Conservation (phyloP, 2,113 vertebrate species). For the Aphelocoma coerulescens region DNA sequence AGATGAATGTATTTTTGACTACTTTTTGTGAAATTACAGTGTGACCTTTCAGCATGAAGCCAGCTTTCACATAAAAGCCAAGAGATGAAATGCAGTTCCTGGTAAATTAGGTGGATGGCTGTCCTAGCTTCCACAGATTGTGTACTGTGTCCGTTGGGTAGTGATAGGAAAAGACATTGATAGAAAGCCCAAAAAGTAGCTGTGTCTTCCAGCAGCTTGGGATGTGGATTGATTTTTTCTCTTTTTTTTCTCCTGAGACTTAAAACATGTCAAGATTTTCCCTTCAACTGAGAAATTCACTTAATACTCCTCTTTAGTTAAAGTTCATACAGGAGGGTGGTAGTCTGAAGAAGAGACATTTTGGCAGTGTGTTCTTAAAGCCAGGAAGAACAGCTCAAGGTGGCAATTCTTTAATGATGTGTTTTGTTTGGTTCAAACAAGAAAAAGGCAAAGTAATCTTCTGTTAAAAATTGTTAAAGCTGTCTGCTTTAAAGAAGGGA, state of each 20-base stretch:
- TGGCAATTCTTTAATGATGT: not conserved
- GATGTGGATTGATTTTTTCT: not conserved
- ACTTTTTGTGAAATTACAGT: not conserved
- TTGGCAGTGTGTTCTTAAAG: not conserved
- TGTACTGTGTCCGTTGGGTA: fast-evolving
- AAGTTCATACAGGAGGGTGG: not conserved
- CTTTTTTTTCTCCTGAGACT: not conserved
- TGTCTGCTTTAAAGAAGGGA: not conserved
- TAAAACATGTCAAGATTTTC: not conserved
- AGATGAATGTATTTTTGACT: not conserved
- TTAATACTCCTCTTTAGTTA: not conserved
- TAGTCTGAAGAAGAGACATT: not conserved
- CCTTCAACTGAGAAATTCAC: not conserved
- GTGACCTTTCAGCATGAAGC: not conserved
- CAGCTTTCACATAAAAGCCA: not conserved
- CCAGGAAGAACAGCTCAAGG: not conserved
- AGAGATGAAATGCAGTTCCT: not conserved
- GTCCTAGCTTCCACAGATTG: not conserved
- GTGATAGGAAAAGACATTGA: not conserved
- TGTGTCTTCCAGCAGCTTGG: not conserved
- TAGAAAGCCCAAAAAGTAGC: not conserved
- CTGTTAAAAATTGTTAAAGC: not conserved
- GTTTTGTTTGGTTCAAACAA: not conserved
- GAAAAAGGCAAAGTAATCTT: not conserved
- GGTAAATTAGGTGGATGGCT: not conserved